A percentile compares a stretch with the other conserved stretches of the same genome.
These are phyloP conservation scores for Amia ocellicauda DNA, from an alignment of 2,113 vertebrate species.

Conservation along the genomic window DNA sequence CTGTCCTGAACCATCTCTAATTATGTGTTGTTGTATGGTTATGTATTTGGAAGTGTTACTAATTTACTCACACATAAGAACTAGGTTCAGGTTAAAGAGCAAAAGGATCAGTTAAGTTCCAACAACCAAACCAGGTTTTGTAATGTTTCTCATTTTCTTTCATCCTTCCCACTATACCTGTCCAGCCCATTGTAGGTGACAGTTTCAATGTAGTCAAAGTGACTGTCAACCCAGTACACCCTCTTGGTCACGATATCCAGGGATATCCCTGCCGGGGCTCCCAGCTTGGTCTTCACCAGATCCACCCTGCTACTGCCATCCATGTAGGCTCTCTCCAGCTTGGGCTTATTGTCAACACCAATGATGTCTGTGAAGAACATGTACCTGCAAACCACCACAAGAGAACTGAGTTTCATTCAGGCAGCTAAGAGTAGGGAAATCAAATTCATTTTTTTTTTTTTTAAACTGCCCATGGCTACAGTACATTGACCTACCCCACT, in stretches of 20 bases:
- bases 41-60: no score
- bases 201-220: slow-evolving; percentile 63
- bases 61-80: no score
- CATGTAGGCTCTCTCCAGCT: slow-evolving; percentile 66
- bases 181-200: slow-evolving; percentile 62
- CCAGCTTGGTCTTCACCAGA: slow-evolving; percentile 54
- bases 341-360: slow-evolving; percentile 33
- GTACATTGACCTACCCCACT: slow-evolving; percentile 59
- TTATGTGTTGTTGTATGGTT: no score
- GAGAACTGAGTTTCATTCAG: background rate
- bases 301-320: slow-evolving; percentile 60
- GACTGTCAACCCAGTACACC: slow-evolving; percentile 67
- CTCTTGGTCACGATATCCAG: slow-evolving; percentile 58
- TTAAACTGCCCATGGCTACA: no score
- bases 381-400: slow-evolving; percentile 44
- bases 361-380: slow-evolving; percentile 68
- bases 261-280: slow-evolving; percentile 55
- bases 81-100: no score
- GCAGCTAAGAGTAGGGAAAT: background rate
- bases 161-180: slow-evolving; percentile 52
- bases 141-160: no score
- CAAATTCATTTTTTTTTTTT: background rate
- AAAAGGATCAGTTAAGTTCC: no score
- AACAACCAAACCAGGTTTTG: no score
- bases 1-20: no score